phyloP scores from a whole-genome alignment of 2,888 invertebrate species.

The Anthrax anthrax region DNA sequence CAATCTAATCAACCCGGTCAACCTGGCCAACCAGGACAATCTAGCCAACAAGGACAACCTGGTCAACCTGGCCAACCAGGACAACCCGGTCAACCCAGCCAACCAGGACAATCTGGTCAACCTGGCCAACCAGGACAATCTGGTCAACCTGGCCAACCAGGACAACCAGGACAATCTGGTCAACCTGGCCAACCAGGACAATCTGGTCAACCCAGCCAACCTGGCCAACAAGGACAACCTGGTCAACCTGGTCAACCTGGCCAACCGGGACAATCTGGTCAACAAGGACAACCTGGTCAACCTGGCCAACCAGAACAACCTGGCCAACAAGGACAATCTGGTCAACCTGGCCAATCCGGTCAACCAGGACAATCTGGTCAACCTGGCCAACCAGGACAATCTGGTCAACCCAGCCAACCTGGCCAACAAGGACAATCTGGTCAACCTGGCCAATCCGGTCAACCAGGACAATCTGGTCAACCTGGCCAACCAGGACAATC shows the following conservation, averaged over 20 bases:
- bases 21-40: background rate
- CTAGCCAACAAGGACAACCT: conserved; percentile 17
- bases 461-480: background rate
- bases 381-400: conserved; percentile 13
- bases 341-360: conserved; percentile 2
- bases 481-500: background rate
- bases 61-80: background rate
- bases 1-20: conserved; percentile 3
- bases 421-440: conserved; percentile 12
- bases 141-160: background rate
- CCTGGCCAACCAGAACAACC: background rate
- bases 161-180: background rate
- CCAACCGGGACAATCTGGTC: background rate
- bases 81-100: background rate
- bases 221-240: background rate
- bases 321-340: conserved; percentile 2
- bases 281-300: background rate
- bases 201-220: background rate
- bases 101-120: background rate
- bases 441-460: background rate
- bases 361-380: conserved; percentile 10
- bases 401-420: conserved; percentile 16
- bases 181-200: background rate
- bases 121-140: background rate
- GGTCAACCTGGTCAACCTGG: background rate